Conservation (phyloP, 2,113 vertebrate species). For the Gavialis gangeticus region DNA sequence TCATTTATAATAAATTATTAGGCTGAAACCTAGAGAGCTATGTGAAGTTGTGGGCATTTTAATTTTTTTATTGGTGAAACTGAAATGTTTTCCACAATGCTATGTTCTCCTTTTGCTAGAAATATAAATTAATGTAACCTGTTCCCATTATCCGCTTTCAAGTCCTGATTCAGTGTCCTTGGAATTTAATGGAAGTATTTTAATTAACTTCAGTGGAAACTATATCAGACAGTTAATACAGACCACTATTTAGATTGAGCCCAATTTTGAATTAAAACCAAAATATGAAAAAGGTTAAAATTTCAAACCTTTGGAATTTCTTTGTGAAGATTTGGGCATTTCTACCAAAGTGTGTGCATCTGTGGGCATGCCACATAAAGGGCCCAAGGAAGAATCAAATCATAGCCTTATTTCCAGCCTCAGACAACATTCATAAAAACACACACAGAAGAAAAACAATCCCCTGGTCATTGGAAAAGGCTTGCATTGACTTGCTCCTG, state of each 20-base stretch:
- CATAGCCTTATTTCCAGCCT: background rate
- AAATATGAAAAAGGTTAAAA: background rate
- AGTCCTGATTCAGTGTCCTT: background rate
- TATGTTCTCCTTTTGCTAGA: background rate
- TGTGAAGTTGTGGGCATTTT: background rate
- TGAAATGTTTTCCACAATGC: background rate
- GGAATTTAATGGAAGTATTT: background rate
- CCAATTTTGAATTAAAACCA: background rate
- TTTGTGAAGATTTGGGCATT: background rate
- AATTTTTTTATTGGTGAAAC: background rate
- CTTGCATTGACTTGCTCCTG: background rate
- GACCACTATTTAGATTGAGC: background rate
- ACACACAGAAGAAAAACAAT: background rate
- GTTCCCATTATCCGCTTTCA: background rate
- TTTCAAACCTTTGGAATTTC: background rate
- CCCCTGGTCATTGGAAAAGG: background rate
- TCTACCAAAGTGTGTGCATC: too few species aligned
- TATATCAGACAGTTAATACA: background rate
- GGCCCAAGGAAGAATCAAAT: background rate
- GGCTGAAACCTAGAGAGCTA: background rate
- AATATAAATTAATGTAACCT: background rate
- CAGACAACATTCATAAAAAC: background rate
- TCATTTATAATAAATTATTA: background rate
- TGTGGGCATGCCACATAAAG: background rate
- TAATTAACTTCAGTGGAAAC: background rate